Conservation (phyloP, 2,797 vertebrate species). For the Lerista edwardsae region DNA sequence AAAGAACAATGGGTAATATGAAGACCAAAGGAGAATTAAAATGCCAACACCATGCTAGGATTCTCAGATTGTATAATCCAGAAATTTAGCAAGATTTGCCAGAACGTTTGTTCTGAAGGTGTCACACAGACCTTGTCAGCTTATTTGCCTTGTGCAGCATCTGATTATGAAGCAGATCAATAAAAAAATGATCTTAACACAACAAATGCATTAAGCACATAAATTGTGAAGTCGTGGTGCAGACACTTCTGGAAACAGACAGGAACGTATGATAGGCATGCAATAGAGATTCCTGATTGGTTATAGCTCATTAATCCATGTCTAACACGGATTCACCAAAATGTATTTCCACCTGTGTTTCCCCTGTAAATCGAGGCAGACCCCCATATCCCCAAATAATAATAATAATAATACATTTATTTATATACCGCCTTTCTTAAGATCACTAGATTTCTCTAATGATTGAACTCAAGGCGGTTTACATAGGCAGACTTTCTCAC, state of each 20-base stretch:
- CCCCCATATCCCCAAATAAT: too few species aligned
- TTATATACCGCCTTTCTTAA: too few species aligned
- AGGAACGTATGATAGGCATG: not conserved
- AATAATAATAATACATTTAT: too few species aligned
- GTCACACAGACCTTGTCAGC: constrained; percentile 43
- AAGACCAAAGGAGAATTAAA: not conserved
- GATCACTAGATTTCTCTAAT: too few species aligned
- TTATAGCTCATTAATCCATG: not conserved
- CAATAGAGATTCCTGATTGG: not conserved
- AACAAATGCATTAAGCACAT: not conserved
- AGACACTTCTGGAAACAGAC: not conserved
- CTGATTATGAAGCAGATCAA: constrained; percentile 58
- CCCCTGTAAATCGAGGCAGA: not conserved
- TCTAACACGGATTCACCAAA: not conserved
- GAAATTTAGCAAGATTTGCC: not conserved
- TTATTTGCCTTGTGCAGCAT: constrained; percentile 47
- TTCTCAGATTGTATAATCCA: too few species aligned
- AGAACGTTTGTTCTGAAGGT: constrained; percentile 42
- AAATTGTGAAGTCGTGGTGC: not conserved
- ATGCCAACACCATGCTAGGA: not conserved
- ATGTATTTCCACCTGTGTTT: too few species aligned
- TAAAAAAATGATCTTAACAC: constrained; percentile 32
- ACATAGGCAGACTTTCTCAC: too few species aligned
- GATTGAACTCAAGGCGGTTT: too few species aligned
- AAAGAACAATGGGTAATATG: not conserved